Evolutionary conservation across 2,797 vertebrate species (phyloP), one percentile per base, ranked within the genome.

Genomic region (Sebastes iracundus): DNA sequence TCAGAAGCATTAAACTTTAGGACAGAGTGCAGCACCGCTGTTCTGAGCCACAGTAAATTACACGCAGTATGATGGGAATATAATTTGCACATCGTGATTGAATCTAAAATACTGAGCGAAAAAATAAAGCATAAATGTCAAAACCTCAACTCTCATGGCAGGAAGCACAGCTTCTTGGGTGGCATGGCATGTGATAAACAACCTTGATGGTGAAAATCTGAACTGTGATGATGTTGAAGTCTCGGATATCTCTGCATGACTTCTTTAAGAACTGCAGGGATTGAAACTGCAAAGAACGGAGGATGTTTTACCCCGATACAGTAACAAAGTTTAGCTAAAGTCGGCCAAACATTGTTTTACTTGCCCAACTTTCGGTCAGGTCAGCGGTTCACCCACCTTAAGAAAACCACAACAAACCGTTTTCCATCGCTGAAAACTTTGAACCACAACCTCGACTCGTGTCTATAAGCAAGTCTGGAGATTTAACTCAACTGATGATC

Each of bases 131-230:
- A 81, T 76, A 68, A 82, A 93, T 66, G 90, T 90, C 92, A 88
- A 84, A 85, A 58, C 55, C 67, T 81, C 73, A 7, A 32, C 72
- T 85, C 81, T 32, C 33, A 75, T 70, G 90, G 88, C 79, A 83
- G 83, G 87, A 90, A 87, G 69, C 79, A 59, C 49, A 74, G 79
- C 93, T 75, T 86, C 92, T 88, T 93, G 92, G 92, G 92, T 94
- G 93, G 93, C 89, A 55, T 1, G 56, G 79, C 76, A 67, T 76
- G 90, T 23, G 78, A 86, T 93, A 92, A 94, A 94, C 92, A 93
- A 84, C 80, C 75, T 79, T 86, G 89, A 92, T 89, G 87, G 85
- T 4, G 72, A 89, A 90, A 90, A 89, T 86, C 62, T 72, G 61
- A 87, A 81, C 85, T 58, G n/a, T 1, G 85, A 85, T 83, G 82